phyloP scores from a whole-genome alignment of 2,113 vertebrate species.

The Sapayoa aenigma region DNA sequence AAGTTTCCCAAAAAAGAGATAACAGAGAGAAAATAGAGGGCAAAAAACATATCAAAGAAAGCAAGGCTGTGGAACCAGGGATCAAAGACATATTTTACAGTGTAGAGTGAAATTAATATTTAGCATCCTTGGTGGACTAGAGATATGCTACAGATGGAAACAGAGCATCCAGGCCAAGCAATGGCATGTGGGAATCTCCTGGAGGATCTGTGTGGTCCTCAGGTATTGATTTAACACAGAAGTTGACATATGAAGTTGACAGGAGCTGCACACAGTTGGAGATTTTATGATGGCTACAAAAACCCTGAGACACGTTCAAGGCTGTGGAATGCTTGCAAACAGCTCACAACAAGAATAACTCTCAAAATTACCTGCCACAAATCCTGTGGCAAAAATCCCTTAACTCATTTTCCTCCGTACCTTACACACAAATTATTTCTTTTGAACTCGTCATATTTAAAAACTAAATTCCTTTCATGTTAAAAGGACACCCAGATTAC shows the following conservation, averaged over 20 bases:
- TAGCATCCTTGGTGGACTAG: background rate
- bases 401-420: background rate
- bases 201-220: background rate
- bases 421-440: background rate
- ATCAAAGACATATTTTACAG: background rate
- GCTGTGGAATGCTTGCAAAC: background rate
- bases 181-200: background rate
- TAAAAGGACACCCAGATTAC: background rate
- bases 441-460: background rate
- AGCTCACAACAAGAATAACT: background rate
- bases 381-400: background rate
- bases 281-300: background rate
- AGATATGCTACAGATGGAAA: background rate
- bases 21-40: background rate
- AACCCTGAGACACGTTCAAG: background rate
- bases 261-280: background rate
- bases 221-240: background rate
- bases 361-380: background rate
- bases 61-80: background rate
- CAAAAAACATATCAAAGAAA: background rate
- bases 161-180: background rate
- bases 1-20: background rate
- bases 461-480: background rate
- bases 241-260: background rate
- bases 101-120: background rate